Evolutionary conservation across 1,140 invertebrate species (phyloP), one percentile per base, ranked within the genome.

Genomic region (Heliconius himera): DNA sequence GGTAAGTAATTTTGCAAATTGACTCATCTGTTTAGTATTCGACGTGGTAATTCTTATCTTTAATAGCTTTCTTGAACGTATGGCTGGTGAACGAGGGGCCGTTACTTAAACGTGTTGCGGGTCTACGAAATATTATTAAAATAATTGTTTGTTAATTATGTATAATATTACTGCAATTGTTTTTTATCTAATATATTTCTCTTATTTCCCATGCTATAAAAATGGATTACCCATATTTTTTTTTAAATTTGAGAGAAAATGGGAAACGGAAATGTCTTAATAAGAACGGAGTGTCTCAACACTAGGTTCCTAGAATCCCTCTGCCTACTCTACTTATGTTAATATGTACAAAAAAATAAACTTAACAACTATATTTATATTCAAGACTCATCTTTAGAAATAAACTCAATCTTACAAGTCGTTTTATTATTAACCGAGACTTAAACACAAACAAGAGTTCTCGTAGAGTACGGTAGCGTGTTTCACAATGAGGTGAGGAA

Each of bases 1-100:
- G 75, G 79, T 76, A 74, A 78, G 56, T 78, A 81, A 74, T 76
- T 81, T 74, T 78, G 73, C 74, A 80, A 82, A 77, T 77, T 78
- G 81, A 71, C 49, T 78, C 70, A 60, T 82, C 66, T 80, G 70
- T 41, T 80, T 75, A 72, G 60, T 80, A 79, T 82, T 79, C 76
- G 73, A 79, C 49, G 71, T 71, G 60, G 76, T 46, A 72, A 38
- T 13, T 72, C 36, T 41, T 72, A 72, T 72, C 29, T 72, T 72
- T 72, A 72, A 72, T 72, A 41, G 70, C 70, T 72, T 72, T 72
- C 36, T 72, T 72, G 20, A 72, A 9, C 70, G 36, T 72, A 72
- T 72, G 70, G 0, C 70, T 72, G 70, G 36, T 22, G 38, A 72
- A 38, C 22, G 70, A 66, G 22, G 11, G 22, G 20, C 56, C n/a